phyloP scores from a whole-genome alignment of 2,888 invertebrate species.

The Stenodema calcarata region DNA sequence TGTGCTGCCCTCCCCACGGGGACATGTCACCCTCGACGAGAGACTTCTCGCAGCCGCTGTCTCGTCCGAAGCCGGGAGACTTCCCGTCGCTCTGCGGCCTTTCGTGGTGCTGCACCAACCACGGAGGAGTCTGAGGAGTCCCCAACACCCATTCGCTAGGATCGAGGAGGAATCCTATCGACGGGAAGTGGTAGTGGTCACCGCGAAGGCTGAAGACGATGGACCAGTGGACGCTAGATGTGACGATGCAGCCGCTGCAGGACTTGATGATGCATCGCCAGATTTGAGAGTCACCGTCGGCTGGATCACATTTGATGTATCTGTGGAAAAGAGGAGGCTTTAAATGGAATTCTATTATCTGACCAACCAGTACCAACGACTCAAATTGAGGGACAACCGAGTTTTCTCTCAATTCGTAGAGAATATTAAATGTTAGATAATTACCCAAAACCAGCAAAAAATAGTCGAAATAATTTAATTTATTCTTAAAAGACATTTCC shows the following conservation, averaged over 20 bases:
- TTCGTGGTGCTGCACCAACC: background rate
- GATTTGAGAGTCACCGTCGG: background rate
- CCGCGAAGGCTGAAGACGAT: background rate
- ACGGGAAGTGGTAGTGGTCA: slow-evolving; percentile 1
- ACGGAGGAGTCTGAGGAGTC: background rate
- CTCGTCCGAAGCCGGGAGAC: background rate
- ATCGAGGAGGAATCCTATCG: background rate
- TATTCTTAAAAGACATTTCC: too few species aligned
- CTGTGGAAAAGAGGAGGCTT: background rate
- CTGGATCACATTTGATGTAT: background rate
- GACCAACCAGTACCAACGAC: too few species aligned
- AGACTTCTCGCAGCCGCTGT: background rate
- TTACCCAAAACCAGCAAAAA: too few species aligned
- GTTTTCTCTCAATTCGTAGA: too few species aligned
- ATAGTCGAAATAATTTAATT: too few species aligned
- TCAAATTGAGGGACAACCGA: too few species aligned
- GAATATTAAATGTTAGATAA: too few species aligned
- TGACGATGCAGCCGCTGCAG: background rate
- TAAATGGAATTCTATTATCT: too few species aligned
- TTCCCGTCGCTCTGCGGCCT: background rate
- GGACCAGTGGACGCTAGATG: background rate
- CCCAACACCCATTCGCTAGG: background rate
- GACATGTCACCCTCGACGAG: background rate
- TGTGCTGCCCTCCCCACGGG: background rate
- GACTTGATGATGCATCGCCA: slow-evolving; percentile 27